A percentile compares a stretch with the other conserved stretches of the same genome.
phyloP scores from a whole-genome alignment of 2,113 vertebrate genomes.

The Scatophagus argus region DNA sequence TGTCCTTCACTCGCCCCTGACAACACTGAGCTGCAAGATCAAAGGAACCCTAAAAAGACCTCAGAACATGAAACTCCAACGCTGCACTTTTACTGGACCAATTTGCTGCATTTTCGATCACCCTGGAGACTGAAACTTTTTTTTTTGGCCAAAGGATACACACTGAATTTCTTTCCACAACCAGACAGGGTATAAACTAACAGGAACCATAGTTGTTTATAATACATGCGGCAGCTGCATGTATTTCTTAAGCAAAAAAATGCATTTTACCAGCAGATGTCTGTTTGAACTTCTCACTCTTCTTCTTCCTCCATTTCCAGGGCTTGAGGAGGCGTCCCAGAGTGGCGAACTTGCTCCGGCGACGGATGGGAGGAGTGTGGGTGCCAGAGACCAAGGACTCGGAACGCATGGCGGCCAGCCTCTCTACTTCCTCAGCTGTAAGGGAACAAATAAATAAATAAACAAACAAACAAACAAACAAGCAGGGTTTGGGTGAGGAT shows the following conservation, averaged over 20 bases:
- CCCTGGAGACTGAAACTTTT: conserved; percentile 36
- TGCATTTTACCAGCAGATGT: conserved; percentile 91
- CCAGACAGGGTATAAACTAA: neutral
- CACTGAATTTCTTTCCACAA: neutral
- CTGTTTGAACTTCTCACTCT: conserved; percentile 99
- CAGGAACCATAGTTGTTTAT: neutral
- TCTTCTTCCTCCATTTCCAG: conserved; percentile 99
- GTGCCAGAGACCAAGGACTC: conserved; percentile 94
- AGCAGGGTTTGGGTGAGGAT: conserved; percentile 28
- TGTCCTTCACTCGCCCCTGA: conserved; percentile 63
- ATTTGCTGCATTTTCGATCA: conserved; percentile 61
- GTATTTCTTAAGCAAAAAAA: neutral
- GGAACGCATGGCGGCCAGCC: conserved; percentile 95
- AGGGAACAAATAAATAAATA: neutral
- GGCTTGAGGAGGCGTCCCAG: conserved; percentile 97
- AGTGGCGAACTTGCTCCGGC: conserved; percentile 95
- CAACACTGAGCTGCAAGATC: conserved; percentile 51
- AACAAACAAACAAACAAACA: neutral
- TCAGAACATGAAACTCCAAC: conserved; percentile 46
- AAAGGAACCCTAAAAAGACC: conserved; percentile 62
- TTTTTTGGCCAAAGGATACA: conserved; percentile 23
- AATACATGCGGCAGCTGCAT: neutral
- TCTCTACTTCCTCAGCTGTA: conserved; percentile 96
- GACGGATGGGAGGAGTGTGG: conserved; percentile 94
- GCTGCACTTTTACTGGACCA: conserved; percentile 63